Conservation (phyloP, 1,140 invertebrate genomes). For the Phymastichus coffea region DNA sequence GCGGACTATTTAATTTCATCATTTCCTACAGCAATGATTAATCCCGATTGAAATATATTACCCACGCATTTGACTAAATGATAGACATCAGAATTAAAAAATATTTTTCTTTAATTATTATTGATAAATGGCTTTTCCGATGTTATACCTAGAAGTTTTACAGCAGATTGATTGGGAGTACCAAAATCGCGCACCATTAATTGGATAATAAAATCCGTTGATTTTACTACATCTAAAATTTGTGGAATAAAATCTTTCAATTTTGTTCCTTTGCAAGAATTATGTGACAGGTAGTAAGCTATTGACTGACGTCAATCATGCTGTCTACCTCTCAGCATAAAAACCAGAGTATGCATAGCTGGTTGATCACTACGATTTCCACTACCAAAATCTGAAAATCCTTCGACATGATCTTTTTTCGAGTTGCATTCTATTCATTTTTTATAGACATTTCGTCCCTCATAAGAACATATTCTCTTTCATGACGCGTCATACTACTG, state of each 20-base stretch:
- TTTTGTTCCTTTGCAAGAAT: neutral
- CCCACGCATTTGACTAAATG: constrained; percentile 27
- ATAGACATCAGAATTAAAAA: constrained; percentile 17
- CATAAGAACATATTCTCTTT: neutral
- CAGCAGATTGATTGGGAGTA: neutral
- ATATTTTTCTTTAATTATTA: neutral
- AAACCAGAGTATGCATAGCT: neutral
- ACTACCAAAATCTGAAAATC: neutral
- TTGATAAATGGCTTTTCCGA: neutral
- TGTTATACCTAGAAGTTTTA: neutral
- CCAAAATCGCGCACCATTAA: neutral
- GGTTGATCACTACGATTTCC: neutral
- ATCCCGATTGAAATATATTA: constrained; percentile 8
- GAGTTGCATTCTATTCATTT: neutral
- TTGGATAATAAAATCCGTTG: neutral
- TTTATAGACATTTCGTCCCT: constrained; percentile 1
- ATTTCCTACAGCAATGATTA: neutral
- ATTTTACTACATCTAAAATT: neutral
- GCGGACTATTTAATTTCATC: neutral
- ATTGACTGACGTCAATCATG: no score
- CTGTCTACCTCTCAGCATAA: constrained; percentile 2
- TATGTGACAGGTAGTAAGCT: neutral
- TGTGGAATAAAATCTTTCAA: neutral
- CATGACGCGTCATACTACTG: neutral
- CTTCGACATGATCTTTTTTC: neutral